These are phyloP conservation scores for Nannoperca obscura DNA, from an alignment of 2,797 vertebrate genomes.

Conservation along the genomic window DNA sequence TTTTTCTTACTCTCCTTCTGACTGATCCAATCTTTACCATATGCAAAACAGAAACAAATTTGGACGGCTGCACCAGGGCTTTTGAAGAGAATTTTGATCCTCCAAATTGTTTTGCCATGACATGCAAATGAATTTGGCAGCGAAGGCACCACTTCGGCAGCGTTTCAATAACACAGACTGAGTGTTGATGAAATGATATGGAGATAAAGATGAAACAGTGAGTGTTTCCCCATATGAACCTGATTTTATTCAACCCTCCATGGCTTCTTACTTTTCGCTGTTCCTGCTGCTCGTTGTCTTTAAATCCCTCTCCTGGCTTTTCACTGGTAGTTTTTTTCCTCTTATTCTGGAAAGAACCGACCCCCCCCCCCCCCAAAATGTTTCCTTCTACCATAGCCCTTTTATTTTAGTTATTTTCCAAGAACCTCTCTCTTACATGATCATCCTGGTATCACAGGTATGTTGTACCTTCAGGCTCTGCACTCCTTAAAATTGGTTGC, in stretches of 20 bases:
- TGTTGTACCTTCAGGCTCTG: constrained; percentile 33
- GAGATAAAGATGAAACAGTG: constrained; percentile 45
- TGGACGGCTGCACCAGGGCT: constrained; percentile 11
- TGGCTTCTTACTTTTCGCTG: background rate
- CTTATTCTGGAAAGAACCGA: too few relatives aligned
- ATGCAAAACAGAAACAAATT: constrained; percentile 37
- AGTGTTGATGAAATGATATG: constrained; percentile 48
- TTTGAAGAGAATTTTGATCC: constrained; percentile 49
- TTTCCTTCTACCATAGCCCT: background rate
- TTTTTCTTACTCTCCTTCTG: background rate
- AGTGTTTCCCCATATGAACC: constrained; percentile 30
- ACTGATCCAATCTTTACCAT: constrained; percentile 26
- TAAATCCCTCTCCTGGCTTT: constrained; percentile 8
- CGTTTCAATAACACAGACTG: constrained; percentile 49
- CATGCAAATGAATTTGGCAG: constrained; percentile 53
- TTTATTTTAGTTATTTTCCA: constrained; percentile 22
- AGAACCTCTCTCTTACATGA: background rate
- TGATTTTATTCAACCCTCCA: background rate
- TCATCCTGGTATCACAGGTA: background rate
- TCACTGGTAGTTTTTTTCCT: background rate
- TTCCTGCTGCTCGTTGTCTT: constrained; percentile 3
- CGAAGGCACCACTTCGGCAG: constrained; percentile 37
- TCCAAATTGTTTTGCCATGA: constrained; percentile 47
- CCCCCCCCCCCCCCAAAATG: too few relatives aligned
- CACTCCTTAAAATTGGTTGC: constrained; percentile 24